phyloP scores from a whole-genome alignment of 2,113 vertebrate genomes.

The Verasper variegatus region DNA sequence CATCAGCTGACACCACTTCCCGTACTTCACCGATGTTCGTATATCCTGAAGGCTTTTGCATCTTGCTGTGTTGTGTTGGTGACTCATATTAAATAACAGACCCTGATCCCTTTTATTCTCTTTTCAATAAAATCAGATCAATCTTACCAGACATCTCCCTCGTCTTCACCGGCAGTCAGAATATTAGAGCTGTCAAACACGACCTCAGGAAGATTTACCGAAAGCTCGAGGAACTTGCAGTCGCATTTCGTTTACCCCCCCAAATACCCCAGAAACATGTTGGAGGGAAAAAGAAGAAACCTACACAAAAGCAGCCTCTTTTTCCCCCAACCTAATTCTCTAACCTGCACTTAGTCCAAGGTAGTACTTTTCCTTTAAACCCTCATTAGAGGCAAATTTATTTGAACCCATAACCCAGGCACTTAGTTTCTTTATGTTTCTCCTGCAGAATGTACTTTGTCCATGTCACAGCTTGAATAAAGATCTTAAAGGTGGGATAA shows the following conservation, averaged over 20 bases:
- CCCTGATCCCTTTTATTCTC: too few relatives aligned
- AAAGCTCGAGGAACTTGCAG: slow-evolving; percentile 8
- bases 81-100: too few relatives aligned
- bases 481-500: not conserved
- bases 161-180: too few relatives aligned
- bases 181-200: slow-evolving; percentile 28
- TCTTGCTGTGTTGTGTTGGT: too few relatives aligned
- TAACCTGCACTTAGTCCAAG: not conserved
- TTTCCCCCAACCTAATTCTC: slow-evolving; percentile 12
- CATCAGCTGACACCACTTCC: too few relatives aligned
- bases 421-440: not conserved
- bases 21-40: too few relatives aligned
- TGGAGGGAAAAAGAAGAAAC: not conserved
- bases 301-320: slow-evolving; percentile 19
- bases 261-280: not conserved
- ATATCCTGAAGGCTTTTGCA: too few relatives aligned
- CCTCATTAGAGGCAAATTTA: not conserved
- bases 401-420: slow-evolving; percentile 35
- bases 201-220: slow-evolving; percentile 33
- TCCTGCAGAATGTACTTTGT: not conserved
- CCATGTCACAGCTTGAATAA: not conserved
- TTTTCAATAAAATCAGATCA: too few relatives aligned
- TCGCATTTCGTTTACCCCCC: slow-evolving; percentile 9
- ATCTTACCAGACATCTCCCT: too few relatives aligned
- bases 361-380: not conserved